Percentiles rank a stretch among this genome's conserved stretches.
These are phyloP conservation scores for Pyrrhosoma nymphula DNA, from an alignment of 2,888 invertebrate species.

Conservation along the genomic window DNA sequence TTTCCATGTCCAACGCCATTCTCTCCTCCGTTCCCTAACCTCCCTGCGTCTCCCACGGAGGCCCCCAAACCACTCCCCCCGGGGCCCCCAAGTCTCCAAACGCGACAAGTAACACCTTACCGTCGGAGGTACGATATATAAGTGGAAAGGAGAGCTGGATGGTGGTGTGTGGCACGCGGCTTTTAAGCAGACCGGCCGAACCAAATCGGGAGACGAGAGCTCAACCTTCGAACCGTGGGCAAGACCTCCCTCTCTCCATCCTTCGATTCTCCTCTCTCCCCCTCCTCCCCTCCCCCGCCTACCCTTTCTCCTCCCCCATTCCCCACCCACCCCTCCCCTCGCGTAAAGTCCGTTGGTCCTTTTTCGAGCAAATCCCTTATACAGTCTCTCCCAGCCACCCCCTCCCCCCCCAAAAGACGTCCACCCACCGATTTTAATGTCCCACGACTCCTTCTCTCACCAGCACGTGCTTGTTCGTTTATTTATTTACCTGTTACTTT, in stretches of 20 bases:
- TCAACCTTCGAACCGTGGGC: neutral
- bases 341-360: neutral
- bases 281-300: neutral
- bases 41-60: neutral
- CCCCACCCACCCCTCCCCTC: neutral
- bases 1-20: neutral
- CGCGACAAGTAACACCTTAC: neutral
- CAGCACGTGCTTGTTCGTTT: neutral
- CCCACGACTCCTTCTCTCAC: neutral
- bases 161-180: neutral
- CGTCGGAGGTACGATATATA: neutral
- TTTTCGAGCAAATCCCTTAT: conserved; percentile 1
- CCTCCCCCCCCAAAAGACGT: neutral
- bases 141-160: neutral
- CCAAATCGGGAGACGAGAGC: conserved; percentile 45
- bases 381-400: neutral
- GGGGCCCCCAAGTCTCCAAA: neutral
- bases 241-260: neutral
- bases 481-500: neutral
- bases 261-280: too few relatives aligned
- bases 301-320: neutral
- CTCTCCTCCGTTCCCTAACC: neutral
- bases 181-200: conserved; percentile 2
- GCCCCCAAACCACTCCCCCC: neutral
- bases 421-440: neutral